phyloP scores from a whole-genome alignment of 2,888 invertebrate genomes.

The Punctoribates punctum region DNA sequence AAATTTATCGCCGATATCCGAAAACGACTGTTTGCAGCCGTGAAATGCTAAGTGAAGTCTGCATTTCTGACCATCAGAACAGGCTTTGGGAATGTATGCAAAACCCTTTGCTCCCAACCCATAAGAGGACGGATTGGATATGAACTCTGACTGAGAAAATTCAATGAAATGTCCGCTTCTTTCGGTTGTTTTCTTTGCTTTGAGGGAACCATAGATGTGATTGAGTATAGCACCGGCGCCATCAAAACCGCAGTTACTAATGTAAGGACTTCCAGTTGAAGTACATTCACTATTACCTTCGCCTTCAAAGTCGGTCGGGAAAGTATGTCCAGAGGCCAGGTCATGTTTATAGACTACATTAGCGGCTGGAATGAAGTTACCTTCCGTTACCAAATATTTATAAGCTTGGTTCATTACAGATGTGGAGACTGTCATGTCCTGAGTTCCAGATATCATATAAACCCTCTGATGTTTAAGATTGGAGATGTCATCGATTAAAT shows the following conservation, averaged over 20 bases:
- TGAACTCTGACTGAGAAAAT: constrained; percentile 38
- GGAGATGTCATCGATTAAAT: constrained; percentile 19
- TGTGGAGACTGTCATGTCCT: constrained; percentile 15
- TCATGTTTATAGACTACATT: constrained; percentile 35
- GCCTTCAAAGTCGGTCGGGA: constrained; percentile 38
- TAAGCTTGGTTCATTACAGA: constrained; percentile 38
- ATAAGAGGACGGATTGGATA: not conserved
- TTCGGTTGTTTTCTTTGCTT: not conserved
- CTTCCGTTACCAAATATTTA: constrained; percentile 28
- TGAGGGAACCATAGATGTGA: constrained; percentile 36
- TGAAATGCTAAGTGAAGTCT: constrained; percentile 39
- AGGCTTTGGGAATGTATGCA: constrained; percentile 28
- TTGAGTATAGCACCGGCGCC: constrained; percentile 37
- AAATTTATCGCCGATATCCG: constrained; percentile 15
- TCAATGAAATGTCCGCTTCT: constrained; percentile 16
- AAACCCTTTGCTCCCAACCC: constrained; percentile 25
- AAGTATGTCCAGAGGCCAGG: constrained; percentile 17
- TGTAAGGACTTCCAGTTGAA: not conserved
- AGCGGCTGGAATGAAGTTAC: not conserved
- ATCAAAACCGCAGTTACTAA: constrained; percentile 39
- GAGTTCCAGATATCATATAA: constrained; percentile 32
- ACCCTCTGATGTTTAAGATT: constrained; percentile 34
- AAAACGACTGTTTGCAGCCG: constrained; percentile 27
- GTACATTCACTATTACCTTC: constrained; percentile 12
- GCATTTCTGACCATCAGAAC: constrained; percentile 24